A percentile compares a stretch with the other conserved stretches of the same genome.
These are phyloP conservation scores for mouse (Mus musculus) DNA, from an alignment of 2,113 vertebrate species.

Conservation along the genomic window DNA sequence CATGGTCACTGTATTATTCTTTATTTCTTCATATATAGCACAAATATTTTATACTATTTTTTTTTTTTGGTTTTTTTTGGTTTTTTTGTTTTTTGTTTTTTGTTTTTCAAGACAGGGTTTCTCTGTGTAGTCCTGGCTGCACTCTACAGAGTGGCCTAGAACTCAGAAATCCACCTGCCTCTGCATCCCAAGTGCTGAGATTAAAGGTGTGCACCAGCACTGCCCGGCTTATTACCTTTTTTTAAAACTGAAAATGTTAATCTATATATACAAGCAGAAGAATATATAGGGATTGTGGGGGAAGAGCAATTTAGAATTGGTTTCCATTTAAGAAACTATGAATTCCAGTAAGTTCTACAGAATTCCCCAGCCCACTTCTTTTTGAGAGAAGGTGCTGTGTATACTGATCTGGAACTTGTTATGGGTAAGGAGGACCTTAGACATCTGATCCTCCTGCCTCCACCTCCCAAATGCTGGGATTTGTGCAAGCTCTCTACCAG, in stretches of 20 bases:
- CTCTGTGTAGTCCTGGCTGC: too few species aligned
- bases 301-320: background rate
- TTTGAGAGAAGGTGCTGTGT: background rate
- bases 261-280: background rate
- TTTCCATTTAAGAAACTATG: slow-evolving; percentile 11
- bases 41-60: background rate
- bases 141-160: too few species aligned
- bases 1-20: background rate
- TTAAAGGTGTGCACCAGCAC: too few species aligned
- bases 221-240: background rate
- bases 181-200: too few species aligned
- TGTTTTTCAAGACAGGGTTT: too few species aligned
- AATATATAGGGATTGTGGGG: background rate
- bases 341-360: background rate
- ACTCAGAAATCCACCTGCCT: too few species aligned
- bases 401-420: background rate
- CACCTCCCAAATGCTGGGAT: background rate
- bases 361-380: background rate
- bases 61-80: too few species aligned
- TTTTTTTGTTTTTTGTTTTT: too few species aligned
- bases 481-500: background rate
- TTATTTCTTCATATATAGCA: background rate
- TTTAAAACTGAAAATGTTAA: background rate
- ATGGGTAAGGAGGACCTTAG: background rate
- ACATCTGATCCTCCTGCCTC: background rate